Base-by-base conservation (phyloP, 1,140 invertebrate genomes). In the Lamellibrachia luymesi region DNA sequence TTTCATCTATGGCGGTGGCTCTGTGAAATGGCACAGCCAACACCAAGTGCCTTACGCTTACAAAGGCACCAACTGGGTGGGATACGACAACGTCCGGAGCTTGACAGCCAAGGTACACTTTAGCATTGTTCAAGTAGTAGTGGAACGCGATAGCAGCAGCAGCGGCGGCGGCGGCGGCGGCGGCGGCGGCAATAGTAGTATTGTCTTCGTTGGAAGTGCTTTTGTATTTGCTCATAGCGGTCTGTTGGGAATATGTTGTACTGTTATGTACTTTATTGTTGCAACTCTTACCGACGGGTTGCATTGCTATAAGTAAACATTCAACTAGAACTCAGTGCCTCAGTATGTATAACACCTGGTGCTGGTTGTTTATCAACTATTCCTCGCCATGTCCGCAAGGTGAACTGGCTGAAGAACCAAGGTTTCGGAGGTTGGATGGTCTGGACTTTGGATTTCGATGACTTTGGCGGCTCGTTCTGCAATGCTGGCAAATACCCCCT, bases 351-450 rank as follows among this genome's bases (percentile, higher is more conserved):
- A 38, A 38, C 38, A 4, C 17, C 5, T 6, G 64, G 6, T 22
- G 6, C 64, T 22, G 13, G 25, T 80, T 80, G 64, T 8, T 80
- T 22, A 80, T 17, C 2, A 22, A 80, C 13, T 80, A 64, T 90
- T 89, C 2, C 38, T 51, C 80, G 49, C 22, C 49, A 92, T 13
- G 50, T 92, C 52, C 27, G 1, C 8, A 90, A 99, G 98, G 98
- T 98, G 97, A 97, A 98, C 91, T 99, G 98, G 98, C 97, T 99
- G 56, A 98, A 98, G 94, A 97, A 98, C 80, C 98, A 98, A 92
- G 98, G 98, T 25, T 99, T 98, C 95, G 99, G 97, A 50, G 99
- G 99, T 22, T 98, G 98, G 51, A 99, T 99, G 98, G 98, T 99
- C 0, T 99, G 99, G 99, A 98, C 98, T 0, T 97, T 99, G 0